phyloP scores from a whole-genome alignment of 2,113 vertebrate species.

The Hypomesus transpacificus region DNA sequence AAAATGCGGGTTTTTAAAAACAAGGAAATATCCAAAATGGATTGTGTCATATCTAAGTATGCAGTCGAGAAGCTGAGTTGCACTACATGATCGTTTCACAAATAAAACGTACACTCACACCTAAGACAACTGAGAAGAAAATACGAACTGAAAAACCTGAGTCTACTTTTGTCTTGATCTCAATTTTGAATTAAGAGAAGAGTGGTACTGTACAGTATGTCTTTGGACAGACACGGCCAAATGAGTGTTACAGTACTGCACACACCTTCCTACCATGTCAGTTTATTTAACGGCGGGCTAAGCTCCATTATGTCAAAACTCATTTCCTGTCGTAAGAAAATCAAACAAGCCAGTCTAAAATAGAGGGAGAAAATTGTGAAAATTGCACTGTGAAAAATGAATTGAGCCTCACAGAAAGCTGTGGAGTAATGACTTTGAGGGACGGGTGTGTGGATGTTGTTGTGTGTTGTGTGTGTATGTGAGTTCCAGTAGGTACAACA shows the following conservation, averaged over 20 bases:
- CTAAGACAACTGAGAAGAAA: too few species aligned
- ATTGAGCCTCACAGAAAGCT: slow-evolving; percentile 60
- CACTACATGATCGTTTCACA: too few species aligned
- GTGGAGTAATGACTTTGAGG: slow-evolving; percentile 60
- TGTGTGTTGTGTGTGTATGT: too few species aligned
- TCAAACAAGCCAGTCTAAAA: slow-evolving; percentile 66
- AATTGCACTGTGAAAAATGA: slow-evolving; percentile 65
- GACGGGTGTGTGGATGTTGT: slow-evolving; percentile 44
- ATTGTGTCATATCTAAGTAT: too few species aligned
- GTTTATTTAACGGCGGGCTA: slow-evolving; percentile 68
- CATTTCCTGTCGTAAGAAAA: slow-evolving; percentile 72
- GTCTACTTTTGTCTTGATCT: too few species aligned
- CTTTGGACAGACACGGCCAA: slow-evolving; percentile 59
- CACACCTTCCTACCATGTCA: slow-evolving; percentile 49
- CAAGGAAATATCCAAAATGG: too few species aligned
- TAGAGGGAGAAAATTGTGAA: slow-evolving; percentile 68
- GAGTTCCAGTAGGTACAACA: slow-evolving; percentile 52
- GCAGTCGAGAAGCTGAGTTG: too few species aligned
- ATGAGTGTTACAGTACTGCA: slow-evolving; percentile 15
- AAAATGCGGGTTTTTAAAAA: too few species aligned
- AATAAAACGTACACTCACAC: too few species aligned
- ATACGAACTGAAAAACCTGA: too few species aligned
- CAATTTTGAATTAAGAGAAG: too few species aligned
- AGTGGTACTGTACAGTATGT: slow-evolving; percentile 11
- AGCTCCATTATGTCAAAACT: slow-evolving; percentile 80